Base-by-base conservation (phyloP, 2,797 vertebrate species). In the Pantherophis vulpinus region DNA sequence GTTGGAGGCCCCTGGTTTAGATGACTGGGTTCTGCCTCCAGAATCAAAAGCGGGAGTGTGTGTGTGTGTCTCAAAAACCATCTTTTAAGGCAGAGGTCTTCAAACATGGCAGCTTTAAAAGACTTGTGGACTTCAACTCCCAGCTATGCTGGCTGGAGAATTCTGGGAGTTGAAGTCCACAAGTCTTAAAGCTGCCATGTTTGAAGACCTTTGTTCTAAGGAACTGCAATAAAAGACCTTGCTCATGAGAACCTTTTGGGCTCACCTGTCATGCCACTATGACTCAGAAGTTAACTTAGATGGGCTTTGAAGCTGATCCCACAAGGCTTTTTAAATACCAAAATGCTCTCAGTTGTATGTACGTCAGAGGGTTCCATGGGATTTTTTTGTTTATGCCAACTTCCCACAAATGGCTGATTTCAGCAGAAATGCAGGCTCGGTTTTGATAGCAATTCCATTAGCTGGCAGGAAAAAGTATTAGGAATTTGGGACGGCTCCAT, bases 401-500 rank as follows among this genome's bases (percentile, higher is more conserved):
- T 88, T 59, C n/a, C 8, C 27, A 59, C 56, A 88, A 55, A 55
- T 83, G 23, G 29, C 23, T 92, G 56, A 92, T 51, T 88, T 92
- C 87, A 83, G 29, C 56, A 27, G 27, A 83, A n/a, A 29, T 54
- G 11, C 54, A 60, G 59, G 11, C 87, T 60, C 11, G n/a, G 20
- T n/a, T 92, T 90, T 92, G 79, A 58, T 90, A 86, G 29, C 32
- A 61, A 63, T 89, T 51, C 86, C 70, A 47, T 86, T 90, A 92
- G 58, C 66, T 89, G 83, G 87, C 66, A 89, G 66, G 87, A 74
- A 89, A 60, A 51, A 42, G 87, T 56, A 13, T n/a, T 83, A 89
- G 58, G 88, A 90, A 86, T 92, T 89, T 92, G 92, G 58, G 70
- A 54, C 13, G 25, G 29, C 18, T 83, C 92, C 88, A 51, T 42